Percentiles rank a stretch among this genome's conserved stretches.
Evolutionary conservation across 1,140 invertebrate species (phyloP).

Genomic region (Hyles euphorbiae): DNA sequence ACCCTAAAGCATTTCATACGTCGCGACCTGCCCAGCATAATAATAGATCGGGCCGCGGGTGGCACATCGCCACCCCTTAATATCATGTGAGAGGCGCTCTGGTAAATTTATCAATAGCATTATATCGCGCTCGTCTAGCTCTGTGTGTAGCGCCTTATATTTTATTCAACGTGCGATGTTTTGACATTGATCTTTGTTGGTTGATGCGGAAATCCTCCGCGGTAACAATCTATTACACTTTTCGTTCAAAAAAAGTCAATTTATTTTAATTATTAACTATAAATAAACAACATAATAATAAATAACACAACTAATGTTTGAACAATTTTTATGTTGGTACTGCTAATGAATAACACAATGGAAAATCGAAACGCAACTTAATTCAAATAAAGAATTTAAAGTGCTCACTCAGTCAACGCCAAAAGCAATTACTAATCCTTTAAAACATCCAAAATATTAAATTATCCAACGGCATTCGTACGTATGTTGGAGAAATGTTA

Average conservation of each 20-base stretch:
- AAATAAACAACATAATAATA: no score
- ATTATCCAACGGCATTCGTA: conserved; percentile 52
- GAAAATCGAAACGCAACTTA: no score
- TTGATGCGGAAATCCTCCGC: conserved; percentile 1
- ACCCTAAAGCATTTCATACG: conserved; percentile 48
- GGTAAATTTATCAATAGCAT: conserved; percentile 73
- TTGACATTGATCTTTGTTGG: conserved; percentile 57
- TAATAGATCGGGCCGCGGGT: conserved; percentile 58
- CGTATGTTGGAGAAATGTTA: conserved; percentile 55
- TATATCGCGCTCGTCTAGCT: conserved; percentile 53
- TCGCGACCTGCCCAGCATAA: conserved; percentile 67
- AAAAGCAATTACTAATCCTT: conserved; percentile 30
- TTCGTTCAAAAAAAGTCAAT: background rate
- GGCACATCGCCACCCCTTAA: conserved; percentile 56
- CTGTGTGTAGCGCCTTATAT: conserved; percentile 47
- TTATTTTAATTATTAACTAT: no score
- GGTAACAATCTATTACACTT: background rate
- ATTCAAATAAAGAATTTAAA: no score
- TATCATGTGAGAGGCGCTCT: conserved; percentile 64
- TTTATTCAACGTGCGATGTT: conserved; percentile 66
- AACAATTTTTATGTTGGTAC: no score
- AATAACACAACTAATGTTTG: no score
- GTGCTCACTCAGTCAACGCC: conserved; percentile 33
- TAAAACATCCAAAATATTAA: conserved; percentile 61
- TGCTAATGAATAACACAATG: no score